Evolutionary conservation across 2,797 vertebrate species (phyloP).

Genomic region (Emys orbicularis): DNA sequence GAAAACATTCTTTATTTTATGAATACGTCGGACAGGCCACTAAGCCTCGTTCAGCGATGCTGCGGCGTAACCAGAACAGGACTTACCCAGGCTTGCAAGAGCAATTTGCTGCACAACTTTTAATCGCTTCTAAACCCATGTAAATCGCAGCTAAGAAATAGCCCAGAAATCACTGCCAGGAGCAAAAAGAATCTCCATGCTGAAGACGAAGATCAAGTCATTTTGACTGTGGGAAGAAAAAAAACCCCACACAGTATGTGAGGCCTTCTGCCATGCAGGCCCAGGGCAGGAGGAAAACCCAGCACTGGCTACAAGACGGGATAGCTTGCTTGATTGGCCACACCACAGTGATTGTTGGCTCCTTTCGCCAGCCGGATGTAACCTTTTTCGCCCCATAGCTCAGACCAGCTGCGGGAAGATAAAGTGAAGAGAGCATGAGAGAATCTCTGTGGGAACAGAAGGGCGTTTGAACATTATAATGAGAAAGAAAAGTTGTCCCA

Average conservation of each 20-base stretch:
- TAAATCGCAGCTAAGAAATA: background rate
- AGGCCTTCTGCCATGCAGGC: background rate
- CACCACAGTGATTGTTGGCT: slow-evolving; percentile 16
- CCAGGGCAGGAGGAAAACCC: background rate
- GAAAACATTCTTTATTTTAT: background rate
- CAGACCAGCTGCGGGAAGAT: slow-evolving; percentile 48
- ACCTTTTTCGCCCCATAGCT: slow-evolving; percentile 34
- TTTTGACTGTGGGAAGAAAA: background rate
- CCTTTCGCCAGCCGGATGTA: slow-evolving; percentile 59
- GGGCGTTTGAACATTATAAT: background rate
- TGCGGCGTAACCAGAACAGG: fast-evolving
- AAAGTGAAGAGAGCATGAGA: background rate
- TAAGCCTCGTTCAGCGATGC: fast-evolving
- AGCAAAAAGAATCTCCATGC: background rate
- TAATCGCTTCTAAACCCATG: background rate
- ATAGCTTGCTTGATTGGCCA: slow-evolving; percentile 53
- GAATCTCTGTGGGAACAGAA: background rate
- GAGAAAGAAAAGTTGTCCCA: background rate
- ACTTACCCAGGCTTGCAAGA: background rate
- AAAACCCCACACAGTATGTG: fast-evolving
- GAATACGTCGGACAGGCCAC: fast-evolving
- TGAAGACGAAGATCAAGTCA: background rate
- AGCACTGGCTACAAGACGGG: background rate
- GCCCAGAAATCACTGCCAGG: background rate
- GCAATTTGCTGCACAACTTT: fast-evolving